phyloP scores from a whole-genome alignment of 2,113 vertebrate genomes.

The Pygoscelis antarcticus region DNA sequence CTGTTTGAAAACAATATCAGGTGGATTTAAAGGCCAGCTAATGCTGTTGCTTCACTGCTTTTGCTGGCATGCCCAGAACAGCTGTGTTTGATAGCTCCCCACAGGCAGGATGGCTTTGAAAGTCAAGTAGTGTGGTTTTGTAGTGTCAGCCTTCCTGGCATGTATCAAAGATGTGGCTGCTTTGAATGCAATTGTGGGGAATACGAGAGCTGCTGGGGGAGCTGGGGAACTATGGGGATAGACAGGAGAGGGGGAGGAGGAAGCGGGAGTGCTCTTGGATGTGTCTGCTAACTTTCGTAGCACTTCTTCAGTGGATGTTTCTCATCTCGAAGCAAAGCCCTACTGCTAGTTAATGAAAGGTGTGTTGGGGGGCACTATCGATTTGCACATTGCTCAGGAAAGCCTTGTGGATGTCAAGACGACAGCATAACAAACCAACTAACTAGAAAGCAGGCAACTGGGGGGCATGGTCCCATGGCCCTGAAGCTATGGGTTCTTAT shows the following conservation, averaged over 20 bases:
- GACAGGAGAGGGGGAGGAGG: background rate
- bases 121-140: background rate
- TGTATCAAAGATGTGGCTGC: background rate
- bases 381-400: background rate
- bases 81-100: background rate
- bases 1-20: background rate
- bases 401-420: background rate
- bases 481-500: background rate
- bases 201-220: background rate
- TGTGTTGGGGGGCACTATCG: accelerated
- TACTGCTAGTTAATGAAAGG: background rate
- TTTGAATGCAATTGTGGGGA: background rate
- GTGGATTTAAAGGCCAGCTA: background rate
- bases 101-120: background rate
- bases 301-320: background rate
- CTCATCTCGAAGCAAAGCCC: background rate
- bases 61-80: background rate
- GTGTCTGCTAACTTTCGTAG: background rate
- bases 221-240: background rate
- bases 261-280: background rate
- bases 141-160: background rate
- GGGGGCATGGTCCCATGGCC: too few relatives aligned
- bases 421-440: background rate
- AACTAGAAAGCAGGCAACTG: background rate
- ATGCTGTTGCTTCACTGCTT: background rate